Percentiles rank a stretch among this genome's conserved stretches.
Conservation (phyloP, 2,113 vertebrate species). For the Hystrix cristata region DNA sequence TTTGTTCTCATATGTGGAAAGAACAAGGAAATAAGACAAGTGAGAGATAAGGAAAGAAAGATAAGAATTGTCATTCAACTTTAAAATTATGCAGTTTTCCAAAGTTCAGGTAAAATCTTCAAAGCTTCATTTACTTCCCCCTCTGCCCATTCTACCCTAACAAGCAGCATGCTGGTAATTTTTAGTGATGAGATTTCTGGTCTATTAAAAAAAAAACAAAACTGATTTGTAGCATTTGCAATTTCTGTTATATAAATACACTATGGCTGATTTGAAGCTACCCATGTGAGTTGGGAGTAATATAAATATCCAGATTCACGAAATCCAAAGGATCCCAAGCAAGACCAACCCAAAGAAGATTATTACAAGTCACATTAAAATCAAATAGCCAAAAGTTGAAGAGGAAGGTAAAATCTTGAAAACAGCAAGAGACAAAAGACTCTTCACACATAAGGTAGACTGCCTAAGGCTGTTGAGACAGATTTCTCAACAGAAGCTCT, state of each 20-base stretch:
- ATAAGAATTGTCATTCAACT: neutral
- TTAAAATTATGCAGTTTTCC: conserved; percentile 8
- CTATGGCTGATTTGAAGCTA: neutral
- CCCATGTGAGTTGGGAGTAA: neutral
- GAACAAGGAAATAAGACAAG: neutral
- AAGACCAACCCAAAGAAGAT: neutral
- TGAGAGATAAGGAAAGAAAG: conserved; percentile 53
- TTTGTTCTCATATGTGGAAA: neutral
- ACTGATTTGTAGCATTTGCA: neutral
- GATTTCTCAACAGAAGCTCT: neutral
- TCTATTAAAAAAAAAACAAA: neutral
- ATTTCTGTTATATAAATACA: neutral
- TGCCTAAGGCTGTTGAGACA: neutral
- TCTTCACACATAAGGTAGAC: neutral
- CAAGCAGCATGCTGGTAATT: neutral
- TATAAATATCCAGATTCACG: neutral
- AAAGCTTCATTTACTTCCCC: neutral
- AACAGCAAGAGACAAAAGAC: neutral
- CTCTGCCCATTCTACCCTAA: neutral
- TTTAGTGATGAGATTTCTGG: neutral
- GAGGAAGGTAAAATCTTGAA: neutral
- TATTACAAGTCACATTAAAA: neutral
- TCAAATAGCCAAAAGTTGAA: neutral
- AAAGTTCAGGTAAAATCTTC: neutral
- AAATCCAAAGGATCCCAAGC: neutral